Evolutionary conservation across 2,113 vertebrate species (phyloP).

Genomic region (Ancistrus triradiatus): DNA sequence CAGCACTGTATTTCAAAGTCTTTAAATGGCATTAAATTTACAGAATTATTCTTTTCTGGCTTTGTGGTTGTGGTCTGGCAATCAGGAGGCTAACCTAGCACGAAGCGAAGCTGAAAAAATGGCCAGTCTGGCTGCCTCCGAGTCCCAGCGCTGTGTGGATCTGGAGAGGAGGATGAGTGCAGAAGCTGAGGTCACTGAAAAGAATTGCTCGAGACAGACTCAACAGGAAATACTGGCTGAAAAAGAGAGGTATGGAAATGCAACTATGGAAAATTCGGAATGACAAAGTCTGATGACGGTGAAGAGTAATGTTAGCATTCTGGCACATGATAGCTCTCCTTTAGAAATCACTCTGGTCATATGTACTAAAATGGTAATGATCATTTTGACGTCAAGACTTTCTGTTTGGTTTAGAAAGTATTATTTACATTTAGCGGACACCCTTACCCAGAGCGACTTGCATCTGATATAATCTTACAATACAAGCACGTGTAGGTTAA

Average conservation of each 20-base stretch:
- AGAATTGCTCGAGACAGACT: not conserved
- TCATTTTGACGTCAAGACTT: no score
- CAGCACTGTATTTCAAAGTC: no score
- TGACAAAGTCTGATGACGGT: no score
- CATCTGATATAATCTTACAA: no score
- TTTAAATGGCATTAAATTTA: not conserved
- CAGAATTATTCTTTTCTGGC: not conserved
- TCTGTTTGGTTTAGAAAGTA: no score
- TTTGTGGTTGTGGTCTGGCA: not conserved
- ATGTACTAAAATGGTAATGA: no score
- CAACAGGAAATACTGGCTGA: constrained; percentile 49
- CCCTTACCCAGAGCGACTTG: no score
- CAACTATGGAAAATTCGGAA: not conserved
- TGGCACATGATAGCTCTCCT: no score
- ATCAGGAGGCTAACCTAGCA: constrained; percentile 79
- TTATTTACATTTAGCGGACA: no score
- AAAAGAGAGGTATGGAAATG: constrained; percentile 71
- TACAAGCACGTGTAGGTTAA: no score
- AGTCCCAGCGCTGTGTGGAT: constrained; percentile 69
- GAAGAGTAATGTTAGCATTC: no score
- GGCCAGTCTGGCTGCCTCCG: constrained; percentile 66
- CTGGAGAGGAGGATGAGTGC: constrained; percentile 72
- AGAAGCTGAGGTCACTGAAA: constrained; percentile 41
- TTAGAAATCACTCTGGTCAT: no score
- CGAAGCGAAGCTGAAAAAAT: constrained; percentile 70